Evolutionary conservation across 1,140 invertebrate genomes (phyloP).

Genomic region (Whitmania pigra): DNA sequence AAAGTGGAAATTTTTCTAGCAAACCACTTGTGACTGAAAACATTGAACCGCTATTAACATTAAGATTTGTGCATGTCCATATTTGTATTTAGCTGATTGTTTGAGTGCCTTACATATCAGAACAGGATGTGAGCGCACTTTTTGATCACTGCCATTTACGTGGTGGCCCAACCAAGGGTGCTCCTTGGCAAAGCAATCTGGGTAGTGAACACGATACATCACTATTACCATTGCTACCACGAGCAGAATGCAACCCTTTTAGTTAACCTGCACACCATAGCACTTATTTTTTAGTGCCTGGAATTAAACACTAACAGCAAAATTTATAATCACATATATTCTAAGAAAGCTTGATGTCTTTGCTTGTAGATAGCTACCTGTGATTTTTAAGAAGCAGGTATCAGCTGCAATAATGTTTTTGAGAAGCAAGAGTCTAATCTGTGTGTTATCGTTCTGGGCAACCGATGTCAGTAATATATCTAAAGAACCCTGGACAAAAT

Average conservation of each 20-base stretch:
- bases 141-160: background rate
- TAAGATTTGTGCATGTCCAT: no score
- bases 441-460: constrained; percentile 30
- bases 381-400: constrained; percentile 84
- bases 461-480: constrained; percentile 34
- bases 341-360: background rate
- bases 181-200: no score
- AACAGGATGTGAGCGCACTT: background rate
- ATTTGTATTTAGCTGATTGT: no score
- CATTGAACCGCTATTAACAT: no score
- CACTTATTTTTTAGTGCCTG: background rate
- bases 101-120: background rate
- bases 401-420: constrained; percentile 80
- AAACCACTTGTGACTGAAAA: constrained; percentile 5
- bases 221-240: no score
- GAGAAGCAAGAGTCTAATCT: constrained; percentile 57
- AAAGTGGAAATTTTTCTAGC: background rate
- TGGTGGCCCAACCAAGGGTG: no score
- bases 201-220: no score
- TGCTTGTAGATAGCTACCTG: constrained; percentile 25
- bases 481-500: constrained; percentile 33
- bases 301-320: background rate
- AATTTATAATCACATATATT: constrained; percentile 1
- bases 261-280: background rate
- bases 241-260: no score